Evolutionary conservation across 1,140 invertebrate genomes (phyloP), one percentile per base, ranked within the genome.

Genomic region (Trichogramma pretiosum): DNA sequence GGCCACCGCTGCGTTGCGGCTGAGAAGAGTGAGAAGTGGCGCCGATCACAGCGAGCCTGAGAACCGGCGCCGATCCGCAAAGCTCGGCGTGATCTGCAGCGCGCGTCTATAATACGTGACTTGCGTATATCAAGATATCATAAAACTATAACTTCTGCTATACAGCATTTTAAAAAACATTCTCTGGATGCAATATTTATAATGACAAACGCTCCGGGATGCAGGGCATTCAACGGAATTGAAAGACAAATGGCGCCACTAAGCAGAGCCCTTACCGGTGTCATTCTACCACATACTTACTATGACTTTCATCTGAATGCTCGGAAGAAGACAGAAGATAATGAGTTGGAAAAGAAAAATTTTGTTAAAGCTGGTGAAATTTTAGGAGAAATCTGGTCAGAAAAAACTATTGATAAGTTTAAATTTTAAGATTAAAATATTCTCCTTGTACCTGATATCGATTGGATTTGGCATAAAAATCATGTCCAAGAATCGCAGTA

Each of bases 151-250:
- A 36, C 44, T 4, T 38, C 44, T 47, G 67, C 61, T 30, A 60
- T 68, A 42, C 22, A 61, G 7, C 56, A 65, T 53, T 72, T 72
- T 58, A 46, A 53, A 39, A 41, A 54, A 30, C 52, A 55, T 46
- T 56, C 73, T 60, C 50, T 73, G 17, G 72, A 74, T 57, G 68
- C 64, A 26, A 18, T 72, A 39, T 72, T 65, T 50, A 56, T 72
- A 38, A 60, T 58, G 10, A 69, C 63, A n/a, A 65, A 73, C 64
- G 68, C 69, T 28, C 66, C 67, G 39, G 67, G 65, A 11, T 50
- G 60, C 19, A 59, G 57, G 41, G 61, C 67, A 7, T 73, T 58
- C 54, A 62, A 59, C 36, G 22, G 51, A 11, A 54, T 62, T 3
- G 57, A 63, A 48, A 42, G 55, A 14, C 32, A 60, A 26, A 62